Evolutionary conservation across 2,888 invertebrate genomes (phyloP).

Genomic region (Parthenolecanium corni): DNA sequence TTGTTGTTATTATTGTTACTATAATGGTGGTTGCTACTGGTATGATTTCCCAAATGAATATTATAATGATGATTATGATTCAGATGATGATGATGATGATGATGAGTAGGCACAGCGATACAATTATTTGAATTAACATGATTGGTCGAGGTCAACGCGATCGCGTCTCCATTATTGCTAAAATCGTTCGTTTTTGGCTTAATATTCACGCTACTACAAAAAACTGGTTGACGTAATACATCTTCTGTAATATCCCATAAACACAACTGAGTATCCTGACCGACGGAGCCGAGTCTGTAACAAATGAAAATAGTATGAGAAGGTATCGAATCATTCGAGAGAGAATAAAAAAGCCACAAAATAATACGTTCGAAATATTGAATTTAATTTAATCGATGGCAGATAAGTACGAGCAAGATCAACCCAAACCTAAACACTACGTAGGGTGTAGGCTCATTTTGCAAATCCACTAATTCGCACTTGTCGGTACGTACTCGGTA

Average conservation of each 20-base stretch:
- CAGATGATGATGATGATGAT: background rate
- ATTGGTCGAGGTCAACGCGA: background rate
- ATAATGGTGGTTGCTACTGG: background rate
- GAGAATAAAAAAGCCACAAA: too few species aligned
- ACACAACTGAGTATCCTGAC: slow-evolving; percentile 95
- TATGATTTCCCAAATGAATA: background rate
- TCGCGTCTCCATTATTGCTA: slow-evolving; percentile 21
- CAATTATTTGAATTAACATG: slow-evolving; percentile 19
- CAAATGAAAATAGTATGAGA: too few species aligned
- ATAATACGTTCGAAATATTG: too few species aligned
- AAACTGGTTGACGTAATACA: slow-evolving; percentile 45
- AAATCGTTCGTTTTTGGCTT: slow-evolving; percentile 22
- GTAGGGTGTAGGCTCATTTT: too few species aligned
- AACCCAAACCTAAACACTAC: too few species aligned
- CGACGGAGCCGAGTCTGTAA: slow-evolving; percentile 73
- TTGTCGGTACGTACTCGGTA: too few species aligned
- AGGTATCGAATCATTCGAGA: too few species aligned
- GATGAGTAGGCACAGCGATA: background rate
- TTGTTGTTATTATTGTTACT: background rate
- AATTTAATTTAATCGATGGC: too few species aligned
- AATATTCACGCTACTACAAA: slow-evolving; percentile 17
- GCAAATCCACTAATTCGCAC: too few species aligned
- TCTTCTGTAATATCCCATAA: slow-evolving; percentile 98
- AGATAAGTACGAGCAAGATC: too few species aligned
- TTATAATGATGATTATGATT: slow-evolving; percentile 1